Percentiles rank a stretch among this genome's conserved stretches.
Conservation (phyloP, 2,888 invertebrate species). For the Ichneumon xanthorius region DNA sequence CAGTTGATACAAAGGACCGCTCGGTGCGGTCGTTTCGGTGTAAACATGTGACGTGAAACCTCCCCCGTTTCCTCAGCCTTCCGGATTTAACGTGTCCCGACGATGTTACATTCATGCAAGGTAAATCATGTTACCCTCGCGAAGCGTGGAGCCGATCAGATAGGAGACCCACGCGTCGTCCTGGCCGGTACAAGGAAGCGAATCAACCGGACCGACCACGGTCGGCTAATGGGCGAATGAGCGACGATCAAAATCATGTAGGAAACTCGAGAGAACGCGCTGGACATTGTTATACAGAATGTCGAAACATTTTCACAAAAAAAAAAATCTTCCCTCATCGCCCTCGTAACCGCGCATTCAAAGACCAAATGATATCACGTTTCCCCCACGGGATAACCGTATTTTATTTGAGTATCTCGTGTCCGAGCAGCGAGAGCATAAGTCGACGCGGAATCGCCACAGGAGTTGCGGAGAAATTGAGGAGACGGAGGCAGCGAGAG, state of each 20-base stretch:
- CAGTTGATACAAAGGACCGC: not conserved
- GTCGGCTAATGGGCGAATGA: not conserved
- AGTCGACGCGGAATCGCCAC: not conserved
- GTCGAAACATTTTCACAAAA: not conserved
- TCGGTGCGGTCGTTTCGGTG: not conserved
- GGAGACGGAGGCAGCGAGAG: not conserved
- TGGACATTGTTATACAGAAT: no score
- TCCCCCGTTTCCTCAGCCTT: not conserved
- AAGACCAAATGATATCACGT: not conserved
- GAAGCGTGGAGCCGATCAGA: not conserved
- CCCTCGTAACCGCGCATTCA: not conserved
- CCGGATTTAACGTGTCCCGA: constrained; percentile 7
- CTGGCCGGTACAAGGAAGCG: not conserved
- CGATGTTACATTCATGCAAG: constrained; percentile 10
- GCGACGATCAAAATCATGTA: not conserved
- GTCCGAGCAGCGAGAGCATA: not conserved
- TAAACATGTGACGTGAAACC: not conserved
- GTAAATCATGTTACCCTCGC: not conserved
- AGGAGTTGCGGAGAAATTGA: constrained; percentile 4
- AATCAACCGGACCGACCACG: not conserved
- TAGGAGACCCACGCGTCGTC: not conserved
- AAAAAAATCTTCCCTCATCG: not conserved
- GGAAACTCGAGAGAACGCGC: not conserved
- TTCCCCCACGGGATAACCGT: not conserved
- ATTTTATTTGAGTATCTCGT: not conserved